Percentiles rank a stretch among this genome's conserved stretches.
These are phyloP conservation scores for Desmodus rotundus DNA, from an alignment of 2,113 vertebrate genomes.

Conservation along the genomic window DNA sequence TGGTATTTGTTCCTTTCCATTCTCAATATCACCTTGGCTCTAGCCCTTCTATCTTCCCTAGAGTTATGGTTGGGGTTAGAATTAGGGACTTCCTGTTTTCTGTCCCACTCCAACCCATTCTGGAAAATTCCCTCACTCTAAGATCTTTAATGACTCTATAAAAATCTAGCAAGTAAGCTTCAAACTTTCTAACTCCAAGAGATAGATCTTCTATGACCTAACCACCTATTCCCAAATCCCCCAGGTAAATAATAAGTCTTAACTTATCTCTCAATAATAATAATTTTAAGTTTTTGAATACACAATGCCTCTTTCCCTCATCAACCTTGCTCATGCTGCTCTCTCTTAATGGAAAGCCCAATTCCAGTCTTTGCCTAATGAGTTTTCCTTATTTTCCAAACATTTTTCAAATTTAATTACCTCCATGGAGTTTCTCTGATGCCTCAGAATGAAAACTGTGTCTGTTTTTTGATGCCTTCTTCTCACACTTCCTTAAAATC, in stretches of 20 bases:
- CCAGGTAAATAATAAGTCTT: neutral
- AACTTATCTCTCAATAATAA: neutral
- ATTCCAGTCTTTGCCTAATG: neutral
- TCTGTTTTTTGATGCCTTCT: neutral
- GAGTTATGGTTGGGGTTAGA: neutral
- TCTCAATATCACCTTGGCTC: neutral
- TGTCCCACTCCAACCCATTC: neutral
- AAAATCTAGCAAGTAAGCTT: neutral
- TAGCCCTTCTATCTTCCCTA: neutral
- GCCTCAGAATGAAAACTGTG: neutral
- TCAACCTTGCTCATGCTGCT: neutral
- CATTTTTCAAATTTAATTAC: neutral
- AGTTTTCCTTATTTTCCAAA: neutral
- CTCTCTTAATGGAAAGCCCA: neutral
- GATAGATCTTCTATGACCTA: neutral
- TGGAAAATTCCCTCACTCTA: neutral
- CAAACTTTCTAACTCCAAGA: neutral
- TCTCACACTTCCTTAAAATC: neutral
- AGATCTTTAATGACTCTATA: neutral
- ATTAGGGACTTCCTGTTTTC: neutral
- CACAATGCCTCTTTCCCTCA: neutral
- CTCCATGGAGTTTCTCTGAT: neutral
- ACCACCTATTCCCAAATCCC: neutral
- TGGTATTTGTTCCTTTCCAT: neutral
- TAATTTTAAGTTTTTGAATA: neutral